Percentiles rank a stretch among this genome's conserved stretches.
These are phyloP conservation scores for Spongilla lacustris DNA, from an alignment of 37 sponge, comb jelly and placozoan species.

Conservation along the genomic window DNA sequence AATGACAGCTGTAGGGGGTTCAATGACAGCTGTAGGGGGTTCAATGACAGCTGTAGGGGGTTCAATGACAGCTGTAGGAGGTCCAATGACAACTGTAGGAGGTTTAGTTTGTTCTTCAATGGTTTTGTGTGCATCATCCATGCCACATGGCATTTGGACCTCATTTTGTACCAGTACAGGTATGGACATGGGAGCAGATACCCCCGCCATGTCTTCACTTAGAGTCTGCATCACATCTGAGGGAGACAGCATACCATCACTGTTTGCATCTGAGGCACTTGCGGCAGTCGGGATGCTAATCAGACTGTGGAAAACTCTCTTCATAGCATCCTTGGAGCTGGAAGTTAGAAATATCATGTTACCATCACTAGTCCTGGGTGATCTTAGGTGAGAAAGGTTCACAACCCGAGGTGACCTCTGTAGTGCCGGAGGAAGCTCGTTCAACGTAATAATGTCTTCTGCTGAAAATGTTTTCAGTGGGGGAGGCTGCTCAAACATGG, in stretches of 20 bases:
- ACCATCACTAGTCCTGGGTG: not conserved
- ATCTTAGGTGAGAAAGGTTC: not conserved
- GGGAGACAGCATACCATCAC: not conserved
- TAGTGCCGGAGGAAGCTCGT: not conserved
- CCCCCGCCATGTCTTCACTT: not conserved
- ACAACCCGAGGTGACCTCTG: not conserved
- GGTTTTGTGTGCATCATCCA: not conserved
- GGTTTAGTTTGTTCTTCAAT: not conserved
- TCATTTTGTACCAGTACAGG: not conserved
- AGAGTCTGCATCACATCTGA: not conserved
- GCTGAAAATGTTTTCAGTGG: not conserved
- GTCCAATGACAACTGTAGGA: not conserved
- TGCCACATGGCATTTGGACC: not conserved
- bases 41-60: not conserved
- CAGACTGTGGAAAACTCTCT: not conserved
- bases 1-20: no score
- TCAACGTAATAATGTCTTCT: not conserved
- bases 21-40: not conserved
- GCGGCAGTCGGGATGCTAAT: not conserved
- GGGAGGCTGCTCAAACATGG: not conserved
- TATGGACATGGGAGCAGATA: no score
- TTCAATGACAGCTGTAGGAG: not conserved
- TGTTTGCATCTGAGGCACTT: not conserved
- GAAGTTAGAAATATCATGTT: no score
- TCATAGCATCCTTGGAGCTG: not conserved